Percentiles rank a stretch among this genome's conserved stretches.
These are phyloP conservation scores for Venturia canescens DNA, from an alignment of 1,140 invertebrate species.

Conservation along the genomic window DNA sequence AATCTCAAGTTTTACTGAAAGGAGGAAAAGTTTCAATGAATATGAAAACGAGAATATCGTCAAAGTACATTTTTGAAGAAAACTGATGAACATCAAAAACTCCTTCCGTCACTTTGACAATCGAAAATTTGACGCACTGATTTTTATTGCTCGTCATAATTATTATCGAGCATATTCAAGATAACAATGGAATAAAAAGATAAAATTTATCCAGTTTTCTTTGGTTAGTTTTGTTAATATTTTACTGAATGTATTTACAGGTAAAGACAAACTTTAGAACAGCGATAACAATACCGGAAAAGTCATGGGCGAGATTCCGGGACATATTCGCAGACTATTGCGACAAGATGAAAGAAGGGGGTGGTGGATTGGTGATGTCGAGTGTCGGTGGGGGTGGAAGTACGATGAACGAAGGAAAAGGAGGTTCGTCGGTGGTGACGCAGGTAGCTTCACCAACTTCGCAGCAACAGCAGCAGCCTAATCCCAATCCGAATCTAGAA, in stretches of 20 bases:
- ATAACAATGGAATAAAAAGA: too few species aligned
- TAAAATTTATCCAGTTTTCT: too few species aligned
- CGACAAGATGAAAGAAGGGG: conserved; percentile 89
- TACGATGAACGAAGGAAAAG: conserved; percentile 68
- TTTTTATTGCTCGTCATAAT: too few species aligned
- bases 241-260: conserved; percentile 73
- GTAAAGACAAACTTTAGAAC: conserved; percentile 98
- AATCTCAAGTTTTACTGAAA: too few species aligned
- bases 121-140: too few species aligned
- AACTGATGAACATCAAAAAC: too few species aligned
- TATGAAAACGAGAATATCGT: too few species aligned
- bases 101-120: too few species aligned
- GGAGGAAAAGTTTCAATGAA: too few species aligned
- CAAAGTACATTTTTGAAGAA: too few species aligned
- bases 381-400: conserved; percentile 64
- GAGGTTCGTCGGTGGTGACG: conserved; percentile 66
- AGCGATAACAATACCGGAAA: conserved; percentile 98
- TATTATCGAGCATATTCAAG: too few species aligned
- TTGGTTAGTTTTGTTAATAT: too few species aligned
- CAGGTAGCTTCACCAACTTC: conserved; percentile 74
- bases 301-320: conserved; percentile 97
- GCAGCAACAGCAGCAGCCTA: conserved; percentile 71
- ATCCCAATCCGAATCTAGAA: conserved; percentile 75
- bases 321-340: conserved; percentile 97
- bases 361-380: conserved; percentile 67